A percentile compares a stretch with the other conserved stretches of the same genome.
Evolutionary conservation across 1,140 invertebrate genomes (phyloP).

Genomic region (Caenorhabditis latens): DNA sequence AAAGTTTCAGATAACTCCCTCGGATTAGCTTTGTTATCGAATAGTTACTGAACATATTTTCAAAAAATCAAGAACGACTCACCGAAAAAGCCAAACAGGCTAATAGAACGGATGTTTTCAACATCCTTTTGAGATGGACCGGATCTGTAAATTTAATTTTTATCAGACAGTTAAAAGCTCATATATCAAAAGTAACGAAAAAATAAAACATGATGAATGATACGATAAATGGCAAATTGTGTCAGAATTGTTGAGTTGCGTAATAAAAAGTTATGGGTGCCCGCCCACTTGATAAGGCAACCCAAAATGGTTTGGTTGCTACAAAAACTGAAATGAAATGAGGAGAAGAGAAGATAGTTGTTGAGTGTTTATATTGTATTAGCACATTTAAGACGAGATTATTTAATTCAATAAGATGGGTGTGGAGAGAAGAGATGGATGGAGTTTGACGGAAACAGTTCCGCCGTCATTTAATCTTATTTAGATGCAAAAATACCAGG

Average conservation of each 20-base stretch:
- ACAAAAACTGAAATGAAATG: background rate
- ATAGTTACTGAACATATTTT: too few relatives aligned
- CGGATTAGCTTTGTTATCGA: too few relatives aligned
- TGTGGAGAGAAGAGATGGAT: background rate
- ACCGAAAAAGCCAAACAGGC: background rate
- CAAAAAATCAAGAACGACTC: background rate
- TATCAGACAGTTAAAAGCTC: too few relatives aligned
- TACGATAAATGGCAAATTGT: background rate
- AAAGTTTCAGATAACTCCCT: too few relatives aligned
- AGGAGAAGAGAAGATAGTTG: background rate
- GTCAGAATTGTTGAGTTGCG: background rate
- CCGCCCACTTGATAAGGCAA: slow-evolving; percentile 24
- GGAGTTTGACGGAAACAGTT: background rate
- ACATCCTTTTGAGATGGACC: background rate
- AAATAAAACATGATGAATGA: slow-evolving; percentile 28
- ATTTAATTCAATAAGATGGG: slow-evolving; percentile 1
- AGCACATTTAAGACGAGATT: slow-evolving; percentile 30
- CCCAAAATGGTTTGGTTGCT: background rate
- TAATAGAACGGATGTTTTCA: slow-evolving; percentile 28
- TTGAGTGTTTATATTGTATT: slow-evolving; percentile 38
- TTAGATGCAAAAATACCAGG: background rate
- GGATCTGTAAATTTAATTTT: too few relatives aligned
- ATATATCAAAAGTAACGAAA: background rate
- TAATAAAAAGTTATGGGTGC: slow-evolving; percentile 38
- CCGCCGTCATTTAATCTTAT: background rate